These are phyloP conservation scores for Oxystoma pomonae DNA, from an alignment of 2,888 invertebrate species.

Conservation along the genomic window DNA sequence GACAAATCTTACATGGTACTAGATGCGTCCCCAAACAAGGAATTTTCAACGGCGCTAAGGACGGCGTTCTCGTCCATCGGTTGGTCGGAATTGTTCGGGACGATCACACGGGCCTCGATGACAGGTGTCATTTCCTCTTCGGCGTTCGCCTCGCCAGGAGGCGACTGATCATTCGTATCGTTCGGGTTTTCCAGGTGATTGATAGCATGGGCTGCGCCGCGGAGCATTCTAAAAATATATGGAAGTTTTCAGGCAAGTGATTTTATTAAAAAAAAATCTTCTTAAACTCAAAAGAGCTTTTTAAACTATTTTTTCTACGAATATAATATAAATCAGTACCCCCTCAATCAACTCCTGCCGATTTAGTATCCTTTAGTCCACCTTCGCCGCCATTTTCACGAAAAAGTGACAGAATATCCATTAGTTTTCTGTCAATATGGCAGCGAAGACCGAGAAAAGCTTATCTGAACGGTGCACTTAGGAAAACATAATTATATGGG, in stretches of 20 bases:
- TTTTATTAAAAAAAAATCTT: constrained; percentile 2
- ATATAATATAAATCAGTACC: background rate
- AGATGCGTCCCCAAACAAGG: constrained; percentile 33
- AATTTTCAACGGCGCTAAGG: constrained; percentile 40
- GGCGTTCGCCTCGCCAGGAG: constrained; percentile 38
- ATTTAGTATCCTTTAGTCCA: no score
- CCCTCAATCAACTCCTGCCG: no score
- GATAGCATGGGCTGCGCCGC: constrained; percentile 48
- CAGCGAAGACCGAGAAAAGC: no score
- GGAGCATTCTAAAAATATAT: constrained; percentile 47
- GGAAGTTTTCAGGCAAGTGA: no score
- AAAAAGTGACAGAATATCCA: no score
- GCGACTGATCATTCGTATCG: constrained; percentile 16
- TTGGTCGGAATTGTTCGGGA: constrained; percentile 38
- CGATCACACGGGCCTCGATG: constrained; percentile 46
- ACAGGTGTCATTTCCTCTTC: constrained; percentile 47
- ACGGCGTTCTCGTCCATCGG: constrained; percentile 40
- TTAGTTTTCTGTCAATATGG: no score
- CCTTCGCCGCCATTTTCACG: no score
- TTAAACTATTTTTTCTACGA: no score
- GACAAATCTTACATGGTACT: constrained; percentile 28
- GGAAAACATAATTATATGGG: no score
- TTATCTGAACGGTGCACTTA: no score
- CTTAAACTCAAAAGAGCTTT: no score
- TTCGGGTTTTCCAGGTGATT: constrained; percentile 47